Percentiles rank a stretch among this genome's conserved stretches.
phyloP scores from a whole-genome alignment of 2,113 vertebrate species.

The Microtus pennsylvanicus region DNA sequence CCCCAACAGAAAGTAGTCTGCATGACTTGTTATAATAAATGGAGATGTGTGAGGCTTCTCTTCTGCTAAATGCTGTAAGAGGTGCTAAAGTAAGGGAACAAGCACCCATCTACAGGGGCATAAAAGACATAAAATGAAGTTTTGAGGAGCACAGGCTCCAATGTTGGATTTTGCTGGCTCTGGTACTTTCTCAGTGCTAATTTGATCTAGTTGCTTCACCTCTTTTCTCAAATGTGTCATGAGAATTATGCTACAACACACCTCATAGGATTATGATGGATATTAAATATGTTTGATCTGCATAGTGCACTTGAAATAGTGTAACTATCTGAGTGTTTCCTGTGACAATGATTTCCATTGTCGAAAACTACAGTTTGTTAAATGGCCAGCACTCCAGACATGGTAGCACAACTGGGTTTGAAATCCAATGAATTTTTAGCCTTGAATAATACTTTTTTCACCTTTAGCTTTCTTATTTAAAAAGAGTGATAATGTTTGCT shows the following conservation, averaged over 20 bases:
- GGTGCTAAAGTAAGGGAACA: neutral
- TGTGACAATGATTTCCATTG: neutral
- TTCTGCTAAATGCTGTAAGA: neutral
- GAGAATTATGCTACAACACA: neutral
- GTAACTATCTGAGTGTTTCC: neutral
- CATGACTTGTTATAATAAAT: neutral
- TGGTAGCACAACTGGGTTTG: neutral
- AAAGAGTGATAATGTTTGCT: neutral
- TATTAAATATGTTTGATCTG: neutral
- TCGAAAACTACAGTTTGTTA: neutral
- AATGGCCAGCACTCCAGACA: neutral
- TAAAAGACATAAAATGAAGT: neutral
- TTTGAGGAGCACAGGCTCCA: neutral
- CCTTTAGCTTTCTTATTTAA: conserved; percentile 33
- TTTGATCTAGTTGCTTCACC: neutral
- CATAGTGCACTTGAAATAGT: neutral
- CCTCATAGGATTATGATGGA: neutral
- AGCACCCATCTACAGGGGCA: neutral
- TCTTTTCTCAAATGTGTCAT: conserved; percentile 16
- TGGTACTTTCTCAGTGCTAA: neutral
- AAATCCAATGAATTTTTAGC: neutral
- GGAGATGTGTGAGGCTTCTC: neutral
- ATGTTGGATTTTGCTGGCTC: neutral
- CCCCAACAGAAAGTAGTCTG: conserved; percentile 3
- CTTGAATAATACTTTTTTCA: neutral